phyloP scores from a whole-genome alignment of 2,888 invertebrate species.

The Yponomeuta plumbellus region DNA sequence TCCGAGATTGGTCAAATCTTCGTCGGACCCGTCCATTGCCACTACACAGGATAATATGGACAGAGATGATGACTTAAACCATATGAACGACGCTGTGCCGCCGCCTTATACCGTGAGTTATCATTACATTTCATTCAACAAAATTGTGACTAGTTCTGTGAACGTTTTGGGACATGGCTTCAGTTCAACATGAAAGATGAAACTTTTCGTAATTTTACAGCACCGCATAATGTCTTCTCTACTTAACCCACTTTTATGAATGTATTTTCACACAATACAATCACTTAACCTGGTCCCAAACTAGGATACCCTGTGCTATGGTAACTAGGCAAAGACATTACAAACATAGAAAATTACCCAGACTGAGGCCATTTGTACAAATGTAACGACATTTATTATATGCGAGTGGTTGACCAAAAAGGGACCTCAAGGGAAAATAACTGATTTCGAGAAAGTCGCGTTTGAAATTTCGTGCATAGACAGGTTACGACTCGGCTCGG shows the following conservation, averaged over 20 bases:
- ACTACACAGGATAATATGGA: slow-evolving; percentile 92
- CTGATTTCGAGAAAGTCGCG: too few relatives aligned
- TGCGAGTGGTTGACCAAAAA: too few relatives aligned
- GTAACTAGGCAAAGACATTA: too few relatives aligned
- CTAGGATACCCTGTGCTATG: too few relatives aligned
- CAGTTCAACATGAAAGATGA: background rate
- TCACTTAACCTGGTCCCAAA: too few relatives aligned
- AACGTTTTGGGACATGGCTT: background rate
- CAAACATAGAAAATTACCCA: too few relatives aligned
- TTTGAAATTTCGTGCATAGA: too few relatives aligned
- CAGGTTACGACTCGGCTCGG: too few relatives aligned
- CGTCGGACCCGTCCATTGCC: slow-evolving; percentile 95
- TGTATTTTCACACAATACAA: too few relatives aligned
- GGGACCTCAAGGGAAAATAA: too few relatives aligned
- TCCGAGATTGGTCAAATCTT: slow-evolving; percentile 85
- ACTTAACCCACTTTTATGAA: background rate
- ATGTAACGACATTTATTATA: too few relatives aligned
- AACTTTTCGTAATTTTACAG: background rate
- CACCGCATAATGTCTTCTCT: background rate
- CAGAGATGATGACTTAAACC: slow-evolving; percentile 74
- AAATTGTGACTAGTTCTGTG: slow-evolving; percentile 5
- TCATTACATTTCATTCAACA: slow-evolving; percentile 27
- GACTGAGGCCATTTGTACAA: too few relatives aligned
- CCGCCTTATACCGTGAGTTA: slow-evolving; percentile 90
- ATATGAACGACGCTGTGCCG: slow-evolving; percentile 81